Base-by-base conservation (phyloP, 1,140 invertebrate species). In the Drosophila ohnishii region DNA sequence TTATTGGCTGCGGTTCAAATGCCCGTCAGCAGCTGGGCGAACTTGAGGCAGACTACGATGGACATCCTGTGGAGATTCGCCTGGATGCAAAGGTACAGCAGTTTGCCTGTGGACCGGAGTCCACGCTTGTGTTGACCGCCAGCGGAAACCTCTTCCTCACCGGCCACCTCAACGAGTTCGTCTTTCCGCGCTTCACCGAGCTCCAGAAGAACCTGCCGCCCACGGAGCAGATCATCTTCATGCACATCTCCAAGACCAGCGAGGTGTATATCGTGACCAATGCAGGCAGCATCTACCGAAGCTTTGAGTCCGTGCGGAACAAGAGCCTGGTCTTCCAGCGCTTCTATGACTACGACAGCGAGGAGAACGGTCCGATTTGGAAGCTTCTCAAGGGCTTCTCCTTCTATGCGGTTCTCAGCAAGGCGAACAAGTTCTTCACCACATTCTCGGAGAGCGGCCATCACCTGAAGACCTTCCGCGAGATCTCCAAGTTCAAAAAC, bases 351-450 rank as follows among this genome's bases (percentile, higher is more conserved):
- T 91, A 91, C 42, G 90, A 91, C 57, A 89, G 86, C 67, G 90
- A 91, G 47, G 90, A 91, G 66, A 91, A 91, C 22, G 90, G 90
- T n/a, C 90, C 88, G n/a, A 90, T 91, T 50, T 90, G 89, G 86
- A 91, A 91, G 57, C 62, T 91, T 0, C 55, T 91, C 4, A 90
- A 90, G 53, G 90, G 90, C 3, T 80, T 65, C 37, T 91, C 90
- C 35, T 91, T 91, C 56, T 91, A 89, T 50, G 82, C 82, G 5
- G 90, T 84, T n/a, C 61, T 91, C 1, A 91, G 84, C 44, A 91
- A 90, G 62, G 90, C 89, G 0, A 89, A 91, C 71, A 90, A 91
- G 57, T 91, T 91, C 57, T 90, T 91, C 19, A 91, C 90, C 5
- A 91, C 90, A 5, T 91, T 91, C 47, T 91, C 90, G 35, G 90